phyloP scores from a whole-genome alignment of 2,797 vertebrate species.

The Anguilla megastoma region DNA sequence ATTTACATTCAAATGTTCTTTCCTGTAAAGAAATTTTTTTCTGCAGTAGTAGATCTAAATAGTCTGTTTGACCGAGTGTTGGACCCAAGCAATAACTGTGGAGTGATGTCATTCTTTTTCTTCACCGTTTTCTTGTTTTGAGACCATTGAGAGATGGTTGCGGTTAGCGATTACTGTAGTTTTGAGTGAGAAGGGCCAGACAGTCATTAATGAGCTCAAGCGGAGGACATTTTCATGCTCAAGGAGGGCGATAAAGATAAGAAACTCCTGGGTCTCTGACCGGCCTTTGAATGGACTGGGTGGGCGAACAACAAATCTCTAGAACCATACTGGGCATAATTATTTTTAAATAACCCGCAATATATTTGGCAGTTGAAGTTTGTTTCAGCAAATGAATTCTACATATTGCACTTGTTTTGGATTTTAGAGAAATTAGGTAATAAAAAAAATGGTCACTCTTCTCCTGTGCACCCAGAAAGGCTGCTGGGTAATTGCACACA shows the following conservation, averaged over 20 bases:
- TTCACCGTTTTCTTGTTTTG: not conserved
- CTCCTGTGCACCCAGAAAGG: not conserved
- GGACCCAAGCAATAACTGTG: not conserved
- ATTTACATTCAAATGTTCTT: not conserved
- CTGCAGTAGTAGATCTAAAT: not conserved
- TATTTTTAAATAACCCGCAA: not conserved
- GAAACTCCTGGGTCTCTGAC: not conserved
- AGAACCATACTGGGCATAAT: no score
- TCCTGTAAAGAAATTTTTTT: not conserved
- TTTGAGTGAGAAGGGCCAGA: not conserved
- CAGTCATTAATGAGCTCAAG: not conserved
- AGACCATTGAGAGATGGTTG: not conserved
- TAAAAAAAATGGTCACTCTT: not conserved
- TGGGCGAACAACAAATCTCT: not conserved
- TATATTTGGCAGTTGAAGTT: not conserved
- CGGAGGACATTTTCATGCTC: not conserved
- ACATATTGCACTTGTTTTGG: not conserved
- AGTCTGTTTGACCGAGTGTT: not conserved
- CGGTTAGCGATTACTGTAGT: not conserved
- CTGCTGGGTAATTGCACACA: not conserved
- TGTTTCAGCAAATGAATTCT: not conserved
- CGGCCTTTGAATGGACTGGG: not conserved
- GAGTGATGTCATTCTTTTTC: not conserved
- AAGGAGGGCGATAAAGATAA: not conserved
- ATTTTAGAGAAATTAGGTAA: not conserved